Conservation (phyloP, 2,113 vertebrate species). For the Coracopsis vasa region DNA sequence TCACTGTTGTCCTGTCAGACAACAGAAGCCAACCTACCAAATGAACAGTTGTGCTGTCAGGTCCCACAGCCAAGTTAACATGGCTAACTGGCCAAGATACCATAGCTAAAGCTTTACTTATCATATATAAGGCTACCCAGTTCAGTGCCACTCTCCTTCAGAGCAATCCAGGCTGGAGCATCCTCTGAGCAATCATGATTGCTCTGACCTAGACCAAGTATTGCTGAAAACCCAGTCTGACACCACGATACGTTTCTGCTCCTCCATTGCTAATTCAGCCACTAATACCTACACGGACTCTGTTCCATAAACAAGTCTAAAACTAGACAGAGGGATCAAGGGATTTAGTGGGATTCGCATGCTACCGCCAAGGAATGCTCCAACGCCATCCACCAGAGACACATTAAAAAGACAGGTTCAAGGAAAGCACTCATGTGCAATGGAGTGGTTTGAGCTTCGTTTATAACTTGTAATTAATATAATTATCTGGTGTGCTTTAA, state of each 20-base stretch:
- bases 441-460: background rate
- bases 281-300: slow-evolving; percentile 38
- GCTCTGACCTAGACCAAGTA: background rate
- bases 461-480: no score
- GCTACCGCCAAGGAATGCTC: slow-evolving; percentile 36
- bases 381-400: background rate
- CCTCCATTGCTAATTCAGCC: background rate
- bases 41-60: background rate
- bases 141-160: background rate
- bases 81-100: background rate
- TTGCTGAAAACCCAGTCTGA: slow-evolving; percentile 3
- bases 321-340: slow-evolving; percentile 49
- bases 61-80: background rate
- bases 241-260: background rate
- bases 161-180: background rate
- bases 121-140: background rate
- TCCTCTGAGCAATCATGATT: background rate
- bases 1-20: background rate
- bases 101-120: background rate
- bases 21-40: background rate
- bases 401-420: background rate
- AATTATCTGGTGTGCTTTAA: no score
- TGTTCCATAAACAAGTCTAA: slow-evolving; percentile 62
- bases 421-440: background rate
- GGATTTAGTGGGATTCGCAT: slow-evolving; percentile 8